Conservation (phyloP, 2,888 invertebrate genomes). For the Caenorhabditis japonica region DNA sequence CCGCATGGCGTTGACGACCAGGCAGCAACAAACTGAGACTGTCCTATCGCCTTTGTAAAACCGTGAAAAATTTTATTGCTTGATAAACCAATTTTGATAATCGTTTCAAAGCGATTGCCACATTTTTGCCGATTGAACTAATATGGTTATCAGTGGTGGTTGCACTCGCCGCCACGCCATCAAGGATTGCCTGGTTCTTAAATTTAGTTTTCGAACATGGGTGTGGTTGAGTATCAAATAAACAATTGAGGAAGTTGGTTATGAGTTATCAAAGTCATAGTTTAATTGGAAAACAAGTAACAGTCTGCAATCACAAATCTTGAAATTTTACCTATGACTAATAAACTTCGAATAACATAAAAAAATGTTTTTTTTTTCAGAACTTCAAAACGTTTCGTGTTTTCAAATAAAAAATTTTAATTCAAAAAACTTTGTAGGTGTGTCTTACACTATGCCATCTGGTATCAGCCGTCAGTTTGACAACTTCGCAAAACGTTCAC, state of each 20-base stretch:
- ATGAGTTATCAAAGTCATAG: neutral
- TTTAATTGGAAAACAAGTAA: neutral
- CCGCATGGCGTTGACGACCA: slow-evolving; percentile 39
- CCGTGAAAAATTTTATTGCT: slow-evolving; percentile 45
- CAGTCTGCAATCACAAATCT: no score
- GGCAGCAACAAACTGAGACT: slow-evolving; percentile 48
- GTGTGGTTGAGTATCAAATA: slow-evolving; percentile 19
- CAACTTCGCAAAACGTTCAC: no score
- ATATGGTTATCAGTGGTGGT: slow-evolving; percentile 38
- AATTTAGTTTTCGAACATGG: slow-evolving; percentile 34
- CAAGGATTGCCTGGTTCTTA: slow-evolving; percentile 19
- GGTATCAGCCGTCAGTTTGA: no score
- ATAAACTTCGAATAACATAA: no score
- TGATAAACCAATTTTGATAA: slow-evolving; percentile 57
- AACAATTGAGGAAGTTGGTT: neutral
- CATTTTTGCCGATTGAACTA: slow-evolving; percentile 37
- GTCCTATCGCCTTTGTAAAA: slow-evolving; percentile 37
- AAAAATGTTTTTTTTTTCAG: neutral
- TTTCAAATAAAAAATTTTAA: no score
- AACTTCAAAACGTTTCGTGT: no score
- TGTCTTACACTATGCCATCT: no score
- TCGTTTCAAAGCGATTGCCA: slow-evolving; percentile 34
- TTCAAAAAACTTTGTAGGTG: no score
- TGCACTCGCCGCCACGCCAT: slow-evolving; percentile 36
- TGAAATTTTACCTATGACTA: no score